Evolutionary conservation across 2,888 invertebrate genomes (phyloP), one percentile per base, ranked within the genome.

Genomic region (Archips crataeganus): DNA sequence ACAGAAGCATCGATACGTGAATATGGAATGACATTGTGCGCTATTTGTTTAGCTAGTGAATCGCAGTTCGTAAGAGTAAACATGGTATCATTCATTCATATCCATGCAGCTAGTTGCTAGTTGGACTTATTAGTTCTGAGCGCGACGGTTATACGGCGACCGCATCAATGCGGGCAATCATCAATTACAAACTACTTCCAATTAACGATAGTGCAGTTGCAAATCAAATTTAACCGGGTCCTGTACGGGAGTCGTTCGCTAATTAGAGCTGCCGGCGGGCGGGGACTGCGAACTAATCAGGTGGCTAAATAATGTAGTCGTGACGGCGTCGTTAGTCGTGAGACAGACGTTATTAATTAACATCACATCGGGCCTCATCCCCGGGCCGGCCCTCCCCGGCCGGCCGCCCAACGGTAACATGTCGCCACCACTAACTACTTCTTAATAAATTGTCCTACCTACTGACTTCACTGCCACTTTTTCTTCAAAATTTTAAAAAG

Each of bases 291-390:
- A 90, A 91, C 93, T 93, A 93, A 94, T 94, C 93, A 93, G 92
- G 91, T 93, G 93, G 90, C 90, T 91, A 93, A 93, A 93, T 94
- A 93, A 93, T 93, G 89, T 92, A 93, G 88, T 91, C 92, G 91
- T 93, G 92, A 92, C 91, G 91, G 88, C 89, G 87, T 92, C 91
- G 92, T 93, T 92, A 92, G 91, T 87, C 88, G 89, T 90, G 89
- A 91, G 92, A 92, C 91, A 93, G 90, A 92, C 93, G 91, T 92
- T 92, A 94, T 93, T 93, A 94, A 93, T 94, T 94, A 93, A 91
- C 92, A 90, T 92, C 91, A 89, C 90, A 89, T 89, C 84, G 85
- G 82, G 80, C 82, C 79, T 79, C 82, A 83, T 78, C 82, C 77
- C 79, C 77, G 78, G 75, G 73, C 74, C 78, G 74, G 77, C 71